Evolutionary conservation across 2,797 vertebrate genomes (phyloP), one percentile per base, ranked within the genome.

Genomic region (Lithobates pipiens): DNA sequence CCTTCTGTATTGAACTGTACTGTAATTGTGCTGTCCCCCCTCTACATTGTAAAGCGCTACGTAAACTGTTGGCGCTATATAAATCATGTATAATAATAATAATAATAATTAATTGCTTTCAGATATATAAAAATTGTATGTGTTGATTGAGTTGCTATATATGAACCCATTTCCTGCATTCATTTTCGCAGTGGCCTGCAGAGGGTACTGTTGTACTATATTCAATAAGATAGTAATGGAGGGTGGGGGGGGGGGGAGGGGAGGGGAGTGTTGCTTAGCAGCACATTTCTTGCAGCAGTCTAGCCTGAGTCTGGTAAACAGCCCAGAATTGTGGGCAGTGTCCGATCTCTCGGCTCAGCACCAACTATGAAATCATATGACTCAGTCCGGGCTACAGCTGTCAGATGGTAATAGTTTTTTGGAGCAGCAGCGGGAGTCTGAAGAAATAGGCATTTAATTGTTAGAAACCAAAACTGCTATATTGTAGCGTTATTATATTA

Each of bases 371-470:
- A 94, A 94, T 94, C 91, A 91, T 93, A 93, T 91, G 92, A 93
- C 92, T 93, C 91, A 92, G 93, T 92, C 91, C 74, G 88, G 91
- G 92, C 92, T 94, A 93, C 92, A 95, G 94, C 94, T 93, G 93
- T 93, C 92, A 95, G 95, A 94, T 93, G 93, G 93, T 94, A 93
- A 93, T 94, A 92, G 94, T 94, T 93, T 81, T 61, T 93, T 94
- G 93, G 91, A 92, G 86, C 90, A 93, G 90, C 93, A 93, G 93
- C 91, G 11, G 94, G 95, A 93, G 93, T 91, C 94, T 90, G 89
- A 92, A 90, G 76, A 88, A 91, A 93, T 92, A 91, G 91, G 90
- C 91, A 92, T 93, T 94, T 94, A 94, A 93, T 94, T 94, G 92
- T 92, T 92, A 92, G 34, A 92, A 93, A 92, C 89, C 88, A 86